A percentile compares a stretch with the other conserved stretches of the same genome.
These are phyloP conservation scores for Scotopteryx bipunctaria DNA, from an alignment of 2,888 invertebrate genomes.

Conservation along the genomic window DNA sequence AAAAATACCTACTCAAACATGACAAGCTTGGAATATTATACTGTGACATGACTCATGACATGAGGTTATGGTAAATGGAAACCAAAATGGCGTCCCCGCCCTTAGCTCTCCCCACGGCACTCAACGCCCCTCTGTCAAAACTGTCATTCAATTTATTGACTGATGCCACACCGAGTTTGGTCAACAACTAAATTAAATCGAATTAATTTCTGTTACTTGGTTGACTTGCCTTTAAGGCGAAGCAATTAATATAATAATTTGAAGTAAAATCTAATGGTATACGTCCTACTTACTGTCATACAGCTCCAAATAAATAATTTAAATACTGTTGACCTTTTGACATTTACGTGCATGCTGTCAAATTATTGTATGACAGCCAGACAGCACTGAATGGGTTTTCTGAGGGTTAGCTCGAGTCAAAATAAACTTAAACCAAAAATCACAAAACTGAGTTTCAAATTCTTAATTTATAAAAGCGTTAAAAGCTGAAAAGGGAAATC, in stretches of 20 bases:
- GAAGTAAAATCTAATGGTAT: too few relatives aligned
- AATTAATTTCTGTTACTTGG: not conserved
- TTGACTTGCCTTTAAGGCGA: too few relatives aligned
- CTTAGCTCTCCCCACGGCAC: conserved; percentile 44
- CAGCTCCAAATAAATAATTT: too few relatives aligned
- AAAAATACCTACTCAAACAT: not conserved
- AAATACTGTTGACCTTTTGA: too few relatives aligned
- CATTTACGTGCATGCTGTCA: too few relatives aligned
- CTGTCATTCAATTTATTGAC: conserved; percentile 55
- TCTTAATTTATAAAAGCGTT: conserved; percentile 37
- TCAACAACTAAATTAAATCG: conserved; percentile 23
- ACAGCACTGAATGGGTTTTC: too few relatives aligned
- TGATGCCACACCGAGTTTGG: conserved; percentile 34
- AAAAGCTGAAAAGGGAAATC: conserved; percentile 58
- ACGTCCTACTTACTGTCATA: too few relatives aligned
- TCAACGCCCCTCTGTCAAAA: conserved; percentile 57
- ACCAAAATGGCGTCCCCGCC: conserved; percentile 56
- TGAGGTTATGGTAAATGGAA: conserved; percentile 32
- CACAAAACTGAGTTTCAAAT: conserved; percentile 15
- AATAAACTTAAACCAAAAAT: conserved; percentile 34
- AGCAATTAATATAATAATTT: too few relatives aligned
- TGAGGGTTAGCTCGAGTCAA: too few relatives aligned
- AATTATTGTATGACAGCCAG: too few relatives aligned
- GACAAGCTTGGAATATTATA: conserved; percentile 10
- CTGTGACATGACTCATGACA: conserved; percentile 15